Percentiles rank a stretch among this genome's conserved stretches.
phyloP scores from a whole-genome alignment of 2,113 vertebrate species.

The Thamnaconus septentrionalis region DNA sequence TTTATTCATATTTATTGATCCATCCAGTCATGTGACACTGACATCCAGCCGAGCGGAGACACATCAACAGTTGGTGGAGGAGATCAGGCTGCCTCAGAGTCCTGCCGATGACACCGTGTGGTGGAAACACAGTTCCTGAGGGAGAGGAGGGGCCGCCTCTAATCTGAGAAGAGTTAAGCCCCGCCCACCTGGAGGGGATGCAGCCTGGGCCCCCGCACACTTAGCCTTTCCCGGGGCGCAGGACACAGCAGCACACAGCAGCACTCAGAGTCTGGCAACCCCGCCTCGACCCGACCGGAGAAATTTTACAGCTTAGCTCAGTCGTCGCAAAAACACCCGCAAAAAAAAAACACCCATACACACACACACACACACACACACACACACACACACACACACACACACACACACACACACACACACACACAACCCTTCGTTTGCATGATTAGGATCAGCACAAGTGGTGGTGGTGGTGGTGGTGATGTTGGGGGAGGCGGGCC shows the following conservation, averaged over 20 bases:
- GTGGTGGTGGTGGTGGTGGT: conserved; percentile 33
- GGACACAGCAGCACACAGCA: conserved; percentile 15
- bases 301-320: conserved; percentile 31
- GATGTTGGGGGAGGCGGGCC: conserved; percentile 12
- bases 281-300: conserved; percentile 35
- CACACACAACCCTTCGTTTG: conserved; percentile 29
- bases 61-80: conserved; percentile 43
- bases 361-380: conserved; percentile 20
- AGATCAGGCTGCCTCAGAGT: conserved; percentile 55
- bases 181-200: conserved; percentile 40
- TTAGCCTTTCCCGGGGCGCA: conserved; percentile 54
- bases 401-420: conserved; percentile 24
- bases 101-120: conserved; percentile 60
- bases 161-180: conserved; percentile 61
- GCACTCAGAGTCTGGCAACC: conserved; percentile 14
- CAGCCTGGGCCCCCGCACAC: conserved; percentile 48
- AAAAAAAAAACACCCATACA: too few species aligned
- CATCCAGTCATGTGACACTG: not conserved
- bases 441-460: conserved; percentile 58
- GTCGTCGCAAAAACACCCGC: too few species aligned
- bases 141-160: conserved; percentile 57
- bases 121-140: conserved; percentile 51
- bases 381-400: too few species aligned
- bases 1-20: too few species aligned
- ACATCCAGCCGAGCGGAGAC: conserved; percentile 20